Evolutionary conservation across 1,140 invertebrate species (phyloP).

Genomic region (Plectrocnemia conspersa): DNA sequence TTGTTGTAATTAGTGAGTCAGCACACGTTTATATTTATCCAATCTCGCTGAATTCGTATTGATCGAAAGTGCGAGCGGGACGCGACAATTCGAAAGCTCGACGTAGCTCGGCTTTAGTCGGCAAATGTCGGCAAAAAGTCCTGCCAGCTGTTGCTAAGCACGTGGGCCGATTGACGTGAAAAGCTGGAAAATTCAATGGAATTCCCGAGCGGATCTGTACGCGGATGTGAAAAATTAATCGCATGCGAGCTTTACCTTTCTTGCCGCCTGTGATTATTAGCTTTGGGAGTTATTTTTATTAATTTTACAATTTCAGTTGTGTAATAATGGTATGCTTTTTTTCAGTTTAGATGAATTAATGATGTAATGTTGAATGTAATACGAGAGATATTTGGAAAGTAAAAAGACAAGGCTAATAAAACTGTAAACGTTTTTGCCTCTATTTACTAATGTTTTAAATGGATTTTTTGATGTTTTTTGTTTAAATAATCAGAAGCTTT

Average conservation of each 20-base stretch:
- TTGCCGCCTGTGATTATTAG: not conserved
- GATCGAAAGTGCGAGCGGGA: constrained; percentile 22
- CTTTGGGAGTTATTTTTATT: not conserved
- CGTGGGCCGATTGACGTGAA: constrained; percentile 17
- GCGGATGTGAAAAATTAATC: too few species aligned
- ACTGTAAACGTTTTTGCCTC: too few species aligned
- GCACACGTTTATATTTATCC: constrained; percentile 22
- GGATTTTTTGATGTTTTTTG: too few species aligned
- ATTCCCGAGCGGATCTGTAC: too few species aligned
- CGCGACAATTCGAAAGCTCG: not conserved
- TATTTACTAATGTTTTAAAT: too few species aligned
- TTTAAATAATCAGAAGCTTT: too few species aligned
- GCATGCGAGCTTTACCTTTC: not conserved
- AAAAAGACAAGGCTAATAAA: too few species aligned
- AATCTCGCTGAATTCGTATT: constrained; percentile 27
- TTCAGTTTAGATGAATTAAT: too few species aligned
- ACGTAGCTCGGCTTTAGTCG: not conserved
- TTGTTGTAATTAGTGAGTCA: constrained; percentile 10
- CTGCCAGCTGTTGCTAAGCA: constrained; percentile 32
- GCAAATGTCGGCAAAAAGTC: not conserved
- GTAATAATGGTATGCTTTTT: too few species aligned
- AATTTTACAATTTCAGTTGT: not conserved
- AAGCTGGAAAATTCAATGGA: too few species aligned
- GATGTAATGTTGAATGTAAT: too few species aligned
- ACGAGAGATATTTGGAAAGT: too few species aligned